These are phyloP conservation scores for Leucopternis melanops DNA, from an alignment of 2,113 vertebrate genomes.

Conservation along the genomic window DNA sequence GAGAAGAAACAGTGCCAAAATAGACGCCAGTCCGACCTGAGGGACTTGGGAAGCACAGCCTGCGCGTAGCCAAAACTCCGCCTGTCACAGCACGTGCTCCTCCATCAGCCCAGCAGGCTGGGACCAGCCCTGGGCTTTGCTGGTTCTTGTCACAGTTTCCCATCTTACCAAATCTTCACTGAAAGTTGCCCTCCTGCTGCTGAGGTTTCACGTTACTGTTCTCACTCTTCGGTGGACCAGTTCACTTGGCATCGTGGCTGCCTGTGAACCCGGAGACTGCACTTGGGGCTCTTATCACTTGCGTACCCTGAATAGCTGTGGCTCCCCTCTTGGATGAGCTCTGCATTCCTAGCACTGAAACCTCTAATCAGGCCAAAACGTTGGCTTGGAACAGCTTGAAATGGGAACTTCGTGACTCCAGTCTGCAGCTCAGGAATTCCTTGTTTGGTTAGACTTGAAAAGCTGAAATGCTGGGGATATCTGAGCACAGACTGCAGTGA, in stretches of 20 bases:
- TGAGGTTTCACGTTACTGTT: background rate
- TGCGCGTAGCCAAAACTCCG: background rate
- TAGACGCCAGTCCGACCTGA: background rate
- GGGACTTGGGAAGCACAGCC: background rate
- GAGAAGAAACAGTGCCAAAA: background rate
- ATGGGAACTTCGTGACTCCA: background rate
- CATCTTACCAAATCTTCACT: background rate
- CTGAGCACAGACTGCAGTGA: background rate
- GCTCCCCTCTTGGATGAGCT: background rate
- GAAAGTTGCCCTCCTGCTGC: background rate
- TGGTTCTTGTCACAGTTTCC: background rate
- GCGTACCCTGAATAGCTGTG: background rate
- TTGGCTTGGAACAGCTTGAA: slow-evolving; percentile 36
- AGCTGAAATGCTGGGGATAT: background rate
- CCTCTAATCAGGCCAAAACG: background rate
- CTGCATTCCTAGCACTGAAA: slow-evolving; percentile 20
- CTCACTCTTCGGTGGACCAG: background rate
- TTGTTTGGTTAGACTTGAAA: background rate
- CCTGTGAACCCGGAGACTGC: background rate
- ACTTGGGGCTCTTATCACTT: background rate
- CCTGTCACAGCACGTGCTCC: background rate
- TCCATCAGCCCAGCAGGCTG: background rate
- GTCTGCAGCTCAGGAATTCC: slow-evolving; percentile 21
- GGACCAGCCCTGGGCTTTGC: background rate
- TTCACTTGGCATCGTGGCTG: background rate